phyloP scores from a whole-genome alignment of 1,140 invertebrate genomes.

The Wasmannia auropunctata region DNA sequence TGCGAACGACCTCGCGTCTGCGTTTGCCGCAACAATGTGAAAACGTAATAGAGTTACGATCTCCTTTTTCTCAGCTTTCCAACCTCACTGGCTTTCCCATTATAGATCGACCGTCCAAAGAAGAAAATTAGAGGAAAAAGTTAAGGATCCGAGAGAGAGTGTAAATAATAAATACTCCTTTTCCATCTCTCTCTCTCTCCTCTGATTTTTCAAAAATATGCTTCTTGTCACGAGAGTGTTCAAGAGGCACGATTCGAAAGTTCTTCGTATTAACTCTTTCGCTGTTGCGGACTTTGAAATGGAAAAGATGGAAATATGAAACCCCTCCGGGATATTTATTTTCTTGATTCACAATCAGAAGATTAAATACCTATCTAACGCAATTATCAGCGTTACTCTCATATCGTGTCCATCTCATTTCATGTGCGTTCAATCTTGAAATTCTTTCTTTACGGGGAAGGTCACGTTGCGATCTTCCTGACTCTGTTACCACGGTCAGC shows the following conservation, averaged over 20 bases:
- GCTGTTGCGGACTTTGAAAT: neutral
- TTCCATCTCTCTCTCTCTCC: too few relatives aligned
- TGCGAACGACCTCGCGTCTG: neutral
- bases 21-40: constrained; percentile 22
- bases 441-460: neutral
- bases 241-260: neutral
- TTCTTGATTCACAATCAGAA: neutral
- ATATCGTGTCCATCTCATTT: neutral
- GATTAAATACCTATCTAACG: neutral
- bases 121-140: neutral
- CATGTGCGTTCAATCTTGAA: neutral
- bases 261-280: neutral
- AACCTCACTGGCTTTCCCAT: neutral
- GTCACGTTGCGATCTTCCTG: neutral
- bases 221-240: neutral
- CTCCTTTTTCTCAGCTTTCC: constrained; percentile 19
- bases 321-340: neutral
- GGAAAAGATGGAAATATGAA: neutral
- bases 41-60: neutral
- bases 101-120: neutral
- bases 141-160: neutral
- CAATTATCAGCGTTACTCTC: neutral
- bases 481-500: neutral
- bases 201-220: neutral
- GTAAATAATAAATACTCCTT: neutral